Evolutionary conservation across 2,888 invertebrate genomes (phyloP), one percentile per base, ranked within the genome.

Genomic region (Orchesella flavescens): DNA sequence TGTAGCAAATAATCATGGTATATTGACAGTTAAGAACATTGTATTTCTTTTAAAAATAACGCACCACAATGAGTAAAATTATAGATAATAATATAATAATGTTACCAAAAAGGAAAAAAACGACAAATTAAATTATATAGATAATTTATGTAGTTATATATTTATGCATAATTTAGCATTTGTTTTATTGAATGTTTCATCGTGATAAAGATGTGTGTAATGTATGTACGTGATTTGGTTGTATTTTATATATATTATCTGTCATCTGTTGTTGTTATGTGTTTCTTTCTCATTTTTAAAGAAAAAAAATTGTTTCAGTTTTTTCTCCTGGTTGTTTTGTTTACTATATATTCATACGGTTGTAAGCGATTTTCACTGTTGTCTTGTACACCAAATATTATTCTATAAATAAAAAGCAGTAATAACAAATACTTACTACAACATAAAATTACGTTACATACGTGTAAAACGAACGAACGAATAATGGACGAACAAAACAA

Each of bases 31-130:
- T 44, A 44, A n/a, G 53, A 15, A 66, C 43, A 46, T 44, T 66
- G 15, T 44, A 46, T 66, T 76, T 66, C 57, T 74, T 57, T 75
- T 68, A 57, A 57, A 76, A 78, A 78, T 71, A 71, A 78, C 71
- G 78, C 78, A 78, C 78, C 78, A 78, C 69, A 78, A 78, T 71
- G 69, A 77, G 57, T 69, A 77, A 78, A 71, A 78, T 69, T 78
- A 78, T 63, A n/a, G n/a, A 71, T 69, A 46, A n/a, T 69, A 46
- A n/a, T 23, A 63, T 78, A 69, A 63, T 78, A 69, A 68, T 61
- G 63, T 71, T 78, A 71, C 71, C 78, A 78, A 69, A 78, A 69
- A 63, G 49, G 23, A 59, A 57, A 68, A 23, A 46, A 15, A 72
- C 15, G n/a, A 72, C 34, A 72, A 24, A 72, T 19, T 71, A 53